A percentile compares a stretch with the other conserved stretches of the same genome.
phyloP scores from a whole-genome alignment of 2,888 invertebrate genomes.

The Rotaria magnacalcarata region DNA sequence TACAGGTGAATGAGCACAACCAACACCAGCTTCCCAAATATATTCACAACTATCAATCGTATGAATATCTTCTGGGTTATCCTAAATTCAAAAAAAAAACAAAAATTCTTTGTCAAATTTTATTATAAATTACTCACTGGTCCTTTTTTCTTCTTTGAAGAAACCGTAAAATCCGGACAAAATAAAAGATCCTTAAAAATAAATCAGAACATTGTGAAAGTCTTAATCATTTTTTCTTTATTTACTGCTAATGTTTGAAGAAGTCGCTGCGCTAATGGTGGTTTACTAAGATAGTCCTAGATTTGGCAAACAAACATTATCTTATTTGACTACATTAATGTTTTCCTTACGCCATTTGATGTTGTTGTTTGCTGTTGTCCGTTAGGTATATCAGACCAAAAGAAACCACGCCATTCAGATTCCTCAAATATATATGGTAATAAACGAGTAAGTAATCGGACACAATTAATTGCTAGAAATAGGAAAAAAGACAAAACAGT shows the following conservation, averaged over 20 bases:
- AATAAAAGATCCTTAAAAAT: constrained; percentile 80
- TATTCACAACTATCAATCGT: constrained; percentile 97
- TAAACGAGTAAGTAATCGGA: constrained; percentile 81
- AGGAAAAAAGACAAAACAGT: not conserved
- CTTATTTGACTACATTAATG: constrained; percentile 47
- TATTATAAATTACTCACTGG: not conserved
- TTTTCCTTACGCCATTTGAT: constrained; percentile 48
- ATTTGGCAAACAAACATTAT: not conserved
- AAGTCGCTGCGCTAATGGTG: constrained; percentile 40
- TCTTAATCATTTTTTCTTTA: not conserved
- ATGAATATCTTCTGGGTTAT: constrained; percentile 79
- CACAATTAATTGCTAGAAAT: constrained; percentile 71
- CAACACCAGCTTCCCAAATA: constrained; percentile 98
- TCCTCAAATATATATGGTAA: constrained; percentile 96
- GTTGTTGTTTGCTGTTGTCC: constrained; percentile 47
- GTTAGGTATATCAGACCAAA: constrained; percentile 85
- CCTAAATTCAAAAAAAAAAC: constrained; percentile 50
- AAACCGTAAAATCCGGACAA: constrained; percentile 95
- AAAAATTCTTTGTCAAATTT: not conserved
- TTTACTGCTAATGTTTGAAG: constrained; percentile 37
- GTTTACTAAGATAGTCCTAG: not conserved
- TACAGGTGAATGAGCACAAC: constrained; percentile 82
- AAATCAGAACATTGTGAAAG: not conserved
- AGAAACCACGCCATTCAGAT: constrained; percentile 93
- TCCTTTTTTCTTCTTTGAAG: constrained; percentile 65